phyloP scores from a whole-genome alignment of 1,140 invertebrate species.

The Condylostylus longicornis region DNA sequence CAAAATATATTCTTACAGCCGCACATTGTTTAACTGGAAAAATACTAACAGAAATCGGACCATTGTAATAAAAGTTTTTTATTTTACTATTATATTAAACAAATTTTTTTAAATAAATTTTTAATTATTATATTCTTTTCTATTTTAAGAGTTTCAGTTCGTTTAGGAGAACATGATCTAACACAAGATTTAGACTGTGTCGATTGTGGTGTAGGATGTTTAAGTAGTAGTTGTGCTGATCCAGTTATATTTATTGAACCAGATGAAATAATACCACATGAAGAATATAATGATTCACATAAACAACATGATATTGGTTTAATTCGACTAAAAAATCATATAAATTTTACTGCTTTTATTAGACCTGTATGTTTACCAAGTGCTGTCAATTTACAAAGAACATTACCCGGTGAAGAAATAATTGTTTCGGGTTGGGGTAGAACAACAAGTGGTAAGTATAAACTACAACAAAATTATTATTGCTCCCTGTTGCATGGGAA shows the following conservation, averaged over 20 bases:
- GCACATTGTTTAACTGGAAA: conserved; percentile 65
- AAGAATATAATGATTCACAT: conserved; percentile 18
- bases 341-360: conserved; percentile 52
- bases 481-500: no score
- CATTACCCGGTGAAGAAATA: conserved; percentile 30
- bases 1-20: conserved; percentile 52
- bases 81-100: background rate
- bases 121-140: background rate
- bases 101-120: background rate
- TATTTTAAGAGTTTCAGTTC: conserved; percentile 32
- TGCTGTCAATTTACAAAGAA: conserved; percentile 14
- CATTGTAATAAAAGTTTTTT: conserved; percentile 14
- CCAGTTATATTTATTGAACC: conserved; percentile 20
- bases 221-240: conserved; percentile 18
- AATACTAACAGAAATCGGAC: conserved; percentile 17
- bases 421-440: conserved; percentile 57
- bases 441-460: conserved; percentile 32
- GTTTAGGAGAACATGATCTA: conserved; percentile 46
- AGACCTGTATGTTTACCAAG: conserved; percentile 60
- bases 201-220: conserved; percentile 2
- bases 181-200: conserved; percentile 39
- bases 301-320: conserved; percentile 56
- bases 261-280: conserved; percentile 29
- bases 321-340: conserved; percentile 52
- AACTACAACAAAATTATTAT: no score